Evolutionary conservation across 2,113 vertebrate genomes (phyloP), one percentile per base, ranked within the genome.

Genomic region (Gulo gulo): DNA sequence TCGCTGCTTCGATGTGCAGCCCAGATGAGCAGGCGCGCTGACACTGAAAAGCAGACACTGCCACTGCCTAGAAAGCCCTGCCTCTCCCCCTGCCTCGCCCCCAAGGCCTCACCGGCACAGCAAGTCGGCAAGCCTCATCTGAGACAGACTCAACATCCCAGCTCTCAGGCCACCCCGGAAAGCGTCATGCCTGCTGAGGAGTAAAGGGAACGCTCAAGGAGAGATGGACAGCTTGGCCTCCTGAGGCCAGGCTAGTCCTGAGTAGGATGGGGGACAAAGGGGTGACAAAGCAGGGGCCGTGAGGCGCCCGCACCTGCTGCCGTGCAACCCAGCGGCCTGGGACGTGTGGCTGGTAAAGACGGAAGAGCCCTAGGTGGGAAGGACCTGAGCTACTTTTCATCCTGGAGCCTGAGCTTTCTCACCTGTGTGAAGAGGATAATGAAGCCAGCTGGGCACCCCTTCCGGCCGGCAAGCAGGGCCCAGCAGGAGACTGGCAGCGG

Each of bases 251-350:
- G 1, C 67, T 69, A 76, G 47, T 42, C 39, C 39, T 42, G 39
- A 42, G 39, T 3, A 61, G 74, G 52, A 61, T 2, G 55, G 34
- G 26, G 26, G 57, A 34, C 39, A 67, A 47, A 78, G 24, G 55
- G 34, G 26, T 21, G 57, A 34, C 39, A 73, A 47, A 78, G 29
- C 26, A 31, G 59, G 50, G 31, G 14, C 45, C 9, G 15, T 55
- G n/a, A 78, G n/a, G 36, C 1, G 1, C 3, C 36, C 1, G 2
- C 2, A 31, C 20, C 36, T 6, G 59, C 12, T 12, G 18, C 36
- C 34, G 13, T 2, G 4, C 91, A 50, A 36, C n/a, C 57, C 31
- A 39, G 47, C 31, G 21, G 11, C 42, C 26, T 67, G 73, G 36
- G 2, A 34, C 14, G 31, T 55, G 57, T 12, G 31, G 45, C 21